A percentile compares a stretch with the other conserved stretches of the same genome.
Conservation (phyloP, 2,797 vertebrate genomes). For the Linurgus olivaceus region DNA sequence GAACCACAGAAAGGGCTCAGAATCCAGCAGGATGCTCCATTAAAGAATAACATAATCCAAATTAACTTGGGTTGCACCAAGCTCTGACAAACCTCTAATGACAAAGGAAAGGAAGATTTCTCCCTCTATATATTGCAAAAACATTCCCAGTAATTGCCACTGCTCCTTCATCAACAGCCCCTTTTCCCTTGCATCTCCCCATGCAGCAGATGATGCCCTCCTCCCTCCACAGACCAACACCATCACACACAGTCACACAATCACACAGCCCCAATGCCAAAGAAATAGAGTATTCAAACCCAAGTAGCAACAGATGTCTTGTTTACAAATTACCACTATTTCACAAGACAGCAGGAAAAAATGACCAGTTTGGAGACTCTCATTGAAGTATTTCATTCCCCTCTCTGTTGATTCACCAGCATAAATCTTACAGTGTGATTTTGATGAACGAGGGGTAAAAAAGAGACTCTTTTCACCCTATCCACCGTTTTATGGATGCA, state of each 20-base stretch:
- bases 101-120: neutral
- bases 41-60: accelerated
- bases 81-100: neutral
- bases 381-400: neutral
- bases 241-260: neutral
- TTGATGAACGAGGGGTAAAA: neutral
- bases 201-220: neutral
- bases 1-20: neutral
- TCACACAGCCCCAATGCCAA: neutral
- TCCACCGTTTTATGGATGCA: neutral
- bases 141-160: neutral
- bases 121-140: neutral
- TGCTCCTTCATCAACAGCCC: neutral
- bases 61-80: neutral
- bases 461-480: neutral
- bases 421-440: neutral
- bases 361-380: neutral
- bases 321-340: neutral
- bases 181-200: neutral
- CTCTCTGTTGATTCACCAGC: neutral
- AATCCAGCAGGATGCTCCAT: neutral
- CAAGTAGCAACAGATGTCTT: neutral
- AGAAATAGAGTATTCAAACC: neutral
- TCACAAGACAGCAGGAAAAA: neutral
- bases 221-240: neutral